These are phyloP conservation scores for Macrotrachela quadricornifera DNA, from an alignment of 1,140 invertebrate genomes.

Conservation along the genomic window DNA sequence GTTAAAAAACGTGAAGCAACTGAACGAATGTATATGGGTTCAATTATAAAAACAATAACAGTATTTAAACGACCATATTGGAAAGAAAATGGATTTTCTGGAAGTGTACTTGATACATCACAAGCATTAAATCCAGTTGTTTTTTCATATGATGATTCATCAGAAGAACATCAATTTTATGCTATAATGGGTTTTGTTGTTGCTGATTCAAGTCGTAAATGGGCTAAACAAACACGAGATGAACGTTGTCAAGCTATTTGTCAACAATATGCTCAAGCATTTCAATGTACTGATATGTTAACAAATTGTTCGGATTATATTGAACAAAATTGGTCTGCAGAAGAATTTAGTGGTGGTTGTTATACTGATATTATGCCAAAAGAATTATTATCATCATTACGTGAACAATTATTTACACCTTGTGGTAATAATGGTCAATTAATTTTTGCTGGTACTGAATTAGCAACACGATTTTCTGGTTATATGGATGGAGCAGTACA, in stretches of 20 bases:
- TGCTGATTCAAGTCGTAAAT: constrained; percentile 19
- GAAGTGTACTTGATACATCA: constrained; percentile 22
- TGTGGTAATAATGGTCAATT: constrained; percentile 9
- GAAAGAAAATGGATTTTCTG: constrained; percentile 24
- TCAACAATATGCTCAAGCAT: constrained; percentile 16
- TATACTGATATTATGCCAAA: constrained; percentile 10
- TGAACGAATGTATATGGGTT: constrained; percentile 22
- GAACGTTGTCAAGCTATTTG: constrained; percentile 23
- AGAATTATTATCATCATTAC: constrained; percentile 12
- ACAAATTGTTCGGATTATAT: constrained; percentile 24
- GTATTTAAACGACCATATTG: constrained; percentile 31
- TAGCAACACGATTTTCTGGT: constrained; percentile 26
- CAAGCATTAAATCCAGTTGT: too few species aligned
- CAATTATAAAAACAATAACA: constrained; percentile 26
- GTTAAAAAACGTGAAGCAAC: constrained; percentile 16
- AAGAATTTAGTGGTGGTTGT: constrained; percentile 22
- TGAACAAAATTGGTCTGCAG: constrained; percentile 27
- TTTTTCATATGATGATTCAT: constrained; percentile 28
- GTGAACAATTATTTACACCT: constrained; percentile 12
- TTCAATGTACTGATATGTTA: constrained; percentile 9
- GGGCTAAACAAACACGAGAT: constrained; percentile 12
- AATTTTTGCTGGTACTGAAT: constrained; percentile 31
- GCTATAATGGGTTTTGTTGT: constrained; percentile 31
- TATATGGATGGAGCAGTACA: constrained; percentile 32
- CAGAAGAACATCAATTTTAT: constrained; percentile 19